These are phyloP conservation scores for Zelostemma sp. DNA, from an alignment of 1,140 invertebrate genomes.

Conservation along the genomic window DNA sequence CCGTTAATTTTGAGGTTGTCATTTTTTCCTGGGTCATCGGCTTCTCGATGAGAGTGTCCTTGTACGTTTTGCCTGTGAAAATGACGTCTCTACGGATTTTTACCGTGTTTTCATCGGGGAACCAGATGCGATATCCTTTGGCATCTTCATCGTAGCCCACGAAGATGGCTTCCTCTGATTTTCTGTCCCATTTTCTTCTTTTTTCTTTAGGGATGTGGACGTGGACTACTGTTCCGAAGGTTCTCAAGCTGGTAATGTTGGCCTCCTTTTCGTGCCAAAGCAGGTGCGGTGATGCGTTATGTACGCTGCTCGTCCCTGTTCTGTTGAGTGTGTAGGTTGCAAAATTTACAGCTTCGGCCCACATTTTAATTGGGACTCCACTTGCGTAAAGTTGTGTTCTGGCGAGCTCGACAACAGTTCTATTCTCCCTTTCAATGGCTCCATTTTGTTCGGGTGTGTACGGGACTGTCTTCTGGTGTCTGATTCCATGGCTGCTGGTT, in stretches of 20 bases:
- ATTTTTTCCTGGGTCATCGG: neutral
- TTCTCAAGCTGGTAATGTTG: slow-evolving; percentile 41
- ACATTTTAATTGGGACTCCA: slow-evolving; percentile 23
- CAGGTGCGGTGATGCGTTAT: slow-evolving; percentile 47
- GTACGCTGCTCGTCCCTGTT: slow-evolving; percentile 11
- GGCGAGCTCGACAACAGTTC: slow-evolving; percentile 57
- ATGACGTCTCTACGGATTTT: slow-evolving; percentile 20
- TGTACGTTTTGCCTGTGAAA: slow-evolving; percentile 14
- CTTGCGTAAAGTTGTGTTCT: slow-evolving; percentile 43
- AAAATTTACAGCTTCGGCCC: slow-evolving; percentile 28
- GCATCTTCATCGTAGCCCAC: slow-evolving; percentile 18
- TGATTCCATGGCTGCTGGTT: slow-evolving; percentile 55
- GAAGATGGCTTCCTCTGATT: slow-evolving; percentile 31
- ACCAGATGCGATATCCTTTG: slow-evolving; percentile 27
- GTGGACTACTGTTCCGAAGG: slow-evolving; percentile 45
- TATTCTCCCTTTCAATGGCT: slow-evolving; percentile 32
- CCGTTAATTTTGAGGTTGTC: no score
- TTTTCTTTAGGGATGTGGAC: slow-evolving; percentile 50
- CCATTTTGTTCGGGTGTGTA: slow-evolving; percentile 41
- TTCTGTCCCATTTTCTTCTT: slow-evolving; percentile 49
- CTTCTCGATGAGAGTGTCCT: slow-evolving; percentile 14
- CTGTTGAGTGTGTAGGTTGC: slow-evolving; percentile 23
- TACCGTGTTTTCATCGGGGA: slow-evolving; percentile 9
- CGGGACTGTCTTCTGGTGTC: slow-evolving; percentile 30
- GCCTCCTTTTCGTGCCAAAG: slow-evolving; percentile 43